Percentiles rank a stretch among this genome's conserved stretches.
These are phyloP conservation scores for Neotoma lepida DNA, from an alignment of 2,113 vertebrate species.

Conservation along the genomic window DNA sequence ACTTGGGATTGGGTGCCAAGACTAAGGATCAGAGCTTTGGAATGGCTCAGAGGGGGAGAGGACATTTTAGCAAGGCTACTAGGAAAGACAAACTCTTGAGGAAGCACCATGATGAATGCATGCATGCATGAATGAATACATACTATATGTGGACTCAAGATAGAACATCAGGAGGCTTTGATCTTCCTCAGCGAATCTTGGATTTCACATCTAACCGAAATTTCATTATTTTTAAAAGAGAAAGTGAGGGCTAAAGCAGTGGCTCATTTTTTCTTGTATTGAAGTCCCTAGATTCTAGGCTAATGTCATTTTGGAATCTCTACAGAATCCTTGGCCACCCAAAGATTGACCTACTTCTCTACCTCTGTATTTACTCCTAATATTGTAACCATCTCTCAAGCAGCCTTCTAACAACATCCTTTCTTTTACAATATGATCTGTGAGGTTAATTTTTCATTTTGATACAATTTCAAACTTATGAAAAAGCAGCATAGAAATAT, in stretches of 20 bases:
- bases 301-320: background rate
- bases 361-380: background rate
- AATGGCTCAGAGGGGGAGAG: background rate
- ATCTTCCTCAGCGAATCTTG: background rate
- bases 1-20: background rate
- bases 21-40: background rate
- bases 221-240: constrained; percentile 7
- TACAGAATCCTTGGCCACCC: background rate
- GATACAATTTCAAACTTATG: constrained; percentile 10
- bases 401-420: background rate
- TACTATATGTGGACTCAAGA: background rate
- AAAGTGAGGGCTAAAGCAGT: background rate
- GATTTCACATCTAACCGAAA: background rate
- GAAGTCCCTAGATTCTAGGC: background rate
- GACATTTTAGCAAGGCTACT: background rate
- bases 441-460: background rate
- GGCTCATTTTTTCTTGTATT: no score
- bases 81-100: background rate
- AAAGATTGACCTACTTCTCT: background rate
- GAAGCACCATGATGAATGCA: background rate
- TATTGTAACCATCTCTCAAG: background rate
- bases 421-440: background rate
- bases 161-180: background rate
- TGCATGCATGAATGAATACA: background rate
- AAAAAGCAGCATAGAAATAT: background rate